Percentiles rank a stretch among this genome's conserved stretches.
Conservation (phyloP, 2,797 vertebrate genomes). For the Sardinella longiceps region DNA sequence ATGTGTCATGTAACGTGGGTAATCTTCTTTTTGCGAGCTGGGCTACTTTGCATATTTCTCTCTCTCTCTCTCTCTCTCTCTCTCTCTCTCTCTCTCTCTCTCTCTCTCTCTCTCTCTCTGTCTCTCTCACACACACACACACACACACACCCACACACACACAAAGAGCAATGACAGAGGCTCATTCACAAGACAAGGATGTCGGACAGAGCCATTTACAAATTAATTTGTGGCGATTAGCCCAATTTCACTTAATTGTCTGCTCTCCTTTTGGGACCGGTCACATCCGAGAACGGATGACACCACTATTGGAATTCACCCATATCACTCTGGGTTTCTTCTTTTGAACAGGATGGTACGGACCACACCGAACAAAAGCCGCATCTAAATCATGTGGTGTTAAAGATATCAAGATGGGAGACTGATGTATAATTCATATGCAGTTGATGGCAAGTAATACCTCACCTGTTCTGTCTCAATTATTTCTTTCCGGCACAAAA, state of each 20-base stretch:
- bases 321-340: neutral
- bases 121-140: too few species aligned
- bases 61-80: constrained; percentile 24
- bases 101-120: too few species aligned
- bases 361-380: neutral
- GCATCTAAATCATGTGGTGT: neutral
- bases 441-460: constrained; percentile 4
- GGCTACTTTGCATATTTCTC: constrained; percentile 25
- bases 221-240: constrained; percentile 29
- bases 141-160: too few species aligned
- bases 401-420: neutral
- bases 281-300: neutral
- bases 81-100: too few species aligned
- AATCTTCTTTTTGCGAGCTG: constrained; percentile 28
- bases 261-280: neutral
- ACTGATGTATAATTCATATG: constrained; percentile 14
- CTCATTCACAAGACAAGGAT: constrained; percentile 33
- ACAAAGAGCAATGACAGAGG: neutral
- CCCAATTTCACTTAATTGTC: constrained; percentile 20
- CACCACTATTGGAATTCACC: neutral
- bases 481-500: constrained; percentile 14
- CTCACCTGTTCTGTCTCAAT: neutral
- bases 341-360: neutral
- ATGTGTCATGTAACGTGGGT: constrained; percentile 40
- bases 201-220: constrained; percentile 42